Conservation (phyloP, 2,797 vertebrate genomes). For the Coilia nasus region DNA sequence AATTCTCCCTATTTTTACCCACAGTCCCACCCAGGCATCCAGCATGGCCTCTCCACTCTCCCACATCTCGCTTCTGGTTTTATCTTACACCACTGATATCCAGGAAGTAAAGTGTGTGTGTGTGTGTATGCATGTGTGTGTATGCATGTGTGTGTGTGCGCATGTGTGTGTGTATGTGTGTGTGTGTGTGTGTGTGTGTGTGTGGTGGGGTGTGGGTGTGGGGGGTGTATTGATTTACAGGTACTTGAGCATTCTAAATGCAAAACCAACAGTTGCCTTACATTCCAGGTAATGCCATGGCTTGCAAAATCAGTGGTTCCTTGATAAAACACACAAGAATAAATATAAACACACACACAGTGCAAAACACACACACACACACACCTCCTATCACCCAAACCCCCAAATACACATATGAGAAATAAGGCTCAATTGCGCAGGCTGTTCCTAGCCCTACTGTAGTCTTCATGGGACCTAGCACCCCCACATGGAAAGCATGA, state of each 20-base stretch:
- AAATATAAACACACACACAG: neutral
- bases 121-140: neutral
- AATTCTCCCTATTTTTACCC: slow-evolving; percentile 50
- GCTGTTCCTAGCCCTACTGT: too few species aligned
- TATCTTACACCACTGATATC: slow-evolving; percentile 40
- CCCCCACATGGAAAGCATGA: too few species aligned
- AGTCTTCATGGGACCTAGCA: too few species aligned
- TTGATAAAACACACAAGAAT: neutral
- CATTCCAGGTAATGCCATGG: neutral
- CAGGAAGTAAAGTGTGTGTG: slow-evolving; percentile 30
- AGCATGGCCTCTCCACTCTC: slow-evolving; percentile 36
- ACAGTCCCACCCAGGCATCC: slow-evolving; percentile 39
- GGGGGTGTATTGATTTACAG: neutral
- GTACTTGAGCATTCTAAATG: neutral
- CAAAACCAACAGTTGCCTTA: neutral
- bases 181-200: neutral
- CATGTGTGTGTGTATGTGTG: neutral
- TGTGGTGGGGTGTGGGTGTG: slow-evolving; percentile 43
- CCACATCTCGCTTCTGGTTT: slow-evolving; percentile 37
- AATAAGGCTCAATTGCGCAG: too few species aligned
- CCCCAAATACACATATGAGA: neutral
- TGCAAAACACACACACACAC: slow-evolving; percentile 50
- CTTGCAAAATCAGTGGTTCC: neutral
- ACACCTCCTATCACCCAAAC: slow-evolving; percentile 45
- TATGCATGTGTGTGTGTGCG: neutral